Base-by-base conservation (phyloP, 30 jellyfish, hydroid and myxozoan species). In the Aurelia aurita region DNA sequence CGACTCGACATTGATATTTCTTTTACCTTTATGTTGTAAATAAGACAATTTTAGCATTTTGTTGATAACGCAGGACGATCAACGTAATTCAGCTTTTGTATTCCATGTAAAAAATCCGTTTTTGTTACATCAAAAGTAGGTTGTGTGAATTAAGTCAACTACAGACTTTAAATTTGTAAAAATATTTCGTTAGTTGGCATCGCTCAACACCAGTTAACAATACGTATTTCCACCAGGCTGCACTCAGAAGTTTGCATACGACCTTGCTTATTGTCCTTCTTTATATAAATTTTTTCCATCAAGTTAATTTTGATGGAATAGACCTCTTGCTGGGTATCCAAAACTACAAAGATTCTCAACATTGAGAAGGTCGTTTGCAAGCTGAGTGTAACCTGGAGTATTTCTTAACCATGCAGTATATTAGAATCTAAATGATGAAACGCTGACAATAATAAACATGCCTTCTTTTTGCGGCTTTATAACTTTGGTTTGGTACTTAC, bases 51-150 rank as follows among this genome's bases (percentile, higher is more conserved):
- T n/a, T 60, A 23, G 68, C 68, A 39, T 39, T 80, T 47, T 83
- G 93, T 83, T 83, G 93, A 70, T 69, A 83, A 75, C 93, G 93
- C 93, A 46, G 93, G 93, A 19, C 93, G 81, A 83, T 83, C 93
- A 83, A 83, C 93, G 72, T n/a, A 25, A 35, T 83, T 70, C 62
- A 72, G 81, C 47, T 83, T 83, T 83, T 69, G 12, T 69, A 69
- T 21, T 23, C 28, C 72, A 83, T 5, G 67, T 80, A 65, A 75
- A 44, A 83, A 83, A 80, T 19, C 58, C 57, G 64, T 64, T 83
- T 83, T 83, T 71, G 93, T 83, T 83, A 83, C 53, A 49, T 71
- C 72, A 59, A 76, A 49, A 69, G 76, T 43, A 83, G 47, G 64
- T 65, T 59, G 93, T 83, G 93, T 68, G 84, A 18, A 83, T 18